phyloP scores from a whole-genome alignment of 2,113 vertebrate genomes.

The Alligator sinensis region DNA sequence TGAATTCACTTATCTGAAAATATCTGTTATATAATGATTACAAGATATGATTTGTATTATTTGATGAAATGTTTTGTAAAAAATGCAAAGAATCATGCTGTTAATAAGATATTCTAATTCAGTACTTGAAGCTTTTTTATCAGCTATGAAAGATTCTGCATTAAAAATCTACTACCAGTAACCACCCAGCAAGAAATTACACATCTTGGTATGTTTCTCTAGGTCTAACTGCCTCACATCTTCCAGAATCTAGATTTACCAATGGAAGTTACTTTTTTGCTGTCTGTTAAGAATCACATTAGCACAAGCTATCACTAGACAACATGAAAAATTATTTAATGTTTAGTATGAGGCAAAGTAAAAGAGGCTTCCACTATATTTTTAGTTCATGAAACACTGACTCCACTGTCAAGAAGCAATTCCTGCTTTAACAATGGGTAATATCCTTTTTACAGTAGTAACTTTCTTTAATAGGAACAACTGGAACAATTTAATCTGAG shows the following conservation, averaged over 20 bases:
- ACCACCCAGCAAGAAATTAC: neutral
- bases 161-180: neutral
- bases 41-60: neutral
- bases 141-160: neutral
- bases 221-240: neutral
- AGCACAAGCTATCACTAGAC: conserved; percentile 4
- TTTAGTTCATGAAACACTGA: neutral
- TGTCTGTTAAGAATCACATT: conserved; percentile 27
- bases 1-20: neutral
- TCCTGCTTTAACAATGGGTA: neutral
- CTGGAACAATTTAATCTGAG: neutral
- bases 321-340: neutral
- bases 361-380: neutral
- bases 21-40: neutral
- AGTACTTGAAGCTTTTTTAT: neutral
- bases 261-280: neutral
- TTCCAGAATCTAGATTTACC: conserved; percentile 12
- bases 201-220: neutral
- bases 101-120: neutral
- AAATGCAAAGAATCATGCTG: accelerated
- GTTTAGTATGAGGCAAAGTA: neutral
- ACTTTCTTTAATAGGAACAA: neutral
- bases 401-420: neutral
- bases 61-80: neutral
- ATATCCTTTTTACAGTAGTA: neutral